phyloP scores from a whole-genome alignment of 2,113 vertebrate species.

The Nymphicus hollandicus region DNA sequence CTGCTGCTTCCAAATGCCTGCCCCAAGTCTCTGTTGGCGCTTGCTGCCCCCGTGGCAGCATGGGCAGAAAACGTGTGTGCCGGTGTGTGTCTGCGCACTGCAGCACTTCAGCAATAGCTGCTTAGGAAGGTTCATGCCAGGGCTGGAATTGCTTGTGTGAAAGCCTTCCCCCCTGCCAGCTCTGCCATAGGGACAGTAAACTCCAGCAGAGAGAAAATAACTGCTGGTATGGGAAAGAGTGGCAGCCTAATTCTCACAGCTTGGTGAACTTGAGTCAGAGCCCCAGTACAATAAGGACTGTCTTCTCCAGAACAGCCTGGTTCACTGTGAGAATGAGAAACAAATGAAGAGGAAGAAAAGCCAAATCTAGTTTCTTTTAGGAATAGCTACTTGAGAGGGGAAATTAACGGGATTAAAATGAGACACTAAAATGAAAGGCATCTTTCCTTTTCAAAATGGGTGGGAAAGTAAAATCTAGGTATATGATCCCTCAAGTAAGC shows the following conservation, averaged over 20 bases:
- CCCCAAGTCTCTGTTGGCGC: background rate
- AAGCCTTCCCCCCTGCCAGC: accelerated
- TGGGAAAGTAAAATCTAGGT: background rate
- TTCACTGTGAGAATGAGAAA: background rate
- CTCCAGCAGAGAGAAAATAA: background rate
- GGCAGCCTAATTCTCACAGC: background rate
- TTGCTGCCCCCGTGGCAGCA: background rate
- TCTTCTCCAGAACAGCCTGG: background rate
- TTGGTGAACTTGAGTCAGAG: background rate
- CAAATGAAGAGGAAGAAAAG: background rate
- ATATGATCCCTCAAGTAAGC: background rate
- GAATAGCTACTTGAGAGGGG: background rate
- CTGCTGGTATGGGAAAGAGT: background rate
- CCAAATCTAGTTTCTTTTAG: background rate
- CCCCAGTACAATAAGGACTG: background rate
- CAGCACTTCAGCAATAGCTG: background rate
- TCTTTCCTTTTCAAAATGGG: background rate
- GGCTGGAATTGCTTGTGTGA: background rate
- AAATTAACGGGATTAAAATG: background rate
- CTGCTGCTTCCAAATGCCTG: background rate
- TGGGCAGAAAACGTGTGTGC: background rate
- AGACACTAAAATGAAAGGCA: background rate
- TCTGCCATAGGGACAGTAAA: background rate
- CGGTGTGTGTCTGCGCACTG: too few species aligned
- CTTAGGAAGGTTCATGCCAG: background rate